phyloP scores from a whole-genome alignment of 1,140 invertebrate species.

The Elysia chlorotica region DNA sequence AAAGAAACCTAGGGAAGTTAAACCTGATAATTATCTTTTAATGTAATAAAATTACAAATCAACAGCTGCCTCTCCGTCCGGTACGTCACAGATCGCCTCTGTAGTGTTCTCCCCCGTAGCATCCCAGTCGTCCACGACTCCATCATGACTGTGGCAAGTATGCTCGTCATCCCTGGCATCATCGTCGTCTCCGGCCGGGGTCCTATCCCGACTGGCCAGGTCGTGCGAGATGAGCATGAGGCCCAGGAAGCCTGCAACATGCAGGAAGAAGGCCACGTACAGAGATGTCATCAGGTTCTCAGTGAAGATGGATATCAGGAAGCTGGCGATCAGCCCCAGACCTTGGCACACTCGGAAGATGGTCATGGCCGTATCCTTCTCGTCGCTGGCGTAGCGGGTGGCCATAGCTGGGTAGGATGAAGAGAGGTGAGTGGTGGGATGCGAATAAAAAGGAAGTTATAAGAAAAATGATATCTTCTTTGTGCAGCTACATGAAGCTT shows the following conservation, averaged over 20 bases:
- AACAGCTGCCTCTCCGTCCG: too few species aligned
- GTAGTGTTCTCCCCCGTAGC: too few species aligned
- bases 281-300: conserved; percentile 30
- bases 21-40: too few species aligned
- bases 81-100: too few species aligned
- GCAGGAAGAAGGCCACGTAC: conserved; percentile 27
- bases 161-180: neutral
- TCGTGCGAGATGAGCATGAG: conserved; percentile 29
- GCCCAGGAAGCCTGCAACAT: conserved; percentile 30
- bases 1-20: too few species aligned
- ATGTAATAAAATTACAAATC: too few species aligned
- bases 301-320: conserved; percentile 26
- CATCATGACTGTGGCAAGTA: neutral
- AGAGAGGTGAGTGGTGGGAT: too few species aligned
- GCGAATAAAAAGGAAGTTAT: too few species aligned
- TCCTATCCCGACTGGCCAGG: conserved; percentile 12
- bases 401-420: conserved; percentile 29
- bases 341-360: conserved; percentile 30
- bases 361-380: conserved; percentile 31
- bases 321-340: conserved; percentile 26
- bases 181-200: neutral
- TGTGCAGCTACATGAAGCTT: too few species aligned
- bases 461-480: too few species aligned
- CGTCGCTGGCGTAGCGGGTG: conserved; percentile 22
- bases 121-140: too few species aligned